phyloP scores from a whole-genome alignment of 2,888 invertebrate genomes.

The Carpatolechia fugitivella region DNA sequence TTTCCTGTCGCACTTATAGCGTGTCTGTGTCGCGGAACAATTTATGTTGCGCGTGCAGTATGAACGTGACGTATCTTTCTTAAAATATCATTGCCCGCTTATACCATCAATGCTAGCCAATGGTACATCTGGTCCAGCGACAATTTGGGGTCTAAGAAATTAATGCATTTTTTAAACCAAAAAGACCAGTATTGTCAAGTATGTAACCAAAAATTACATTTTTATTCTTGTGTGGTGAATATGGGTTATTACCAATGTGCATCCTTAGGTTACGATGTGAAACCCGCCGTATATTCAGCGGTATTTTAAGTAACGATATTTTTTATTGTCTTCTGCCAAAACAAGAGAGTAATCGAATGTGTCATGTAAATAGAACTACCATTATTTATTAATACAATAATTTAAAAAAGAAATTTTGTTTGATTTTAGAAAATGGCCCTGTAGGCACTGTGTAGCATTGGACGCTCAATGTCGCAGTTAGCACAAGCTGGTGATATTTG shows the following conservation, averaged over 20 bases:
- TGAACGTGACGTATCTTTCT: too few relatives aligned
- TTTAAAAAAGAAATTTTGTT: conserved; percentile 65
- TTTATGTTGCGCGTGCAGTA: too few relatives aligned
- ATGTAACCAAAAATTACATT: conserved; percentile 60
- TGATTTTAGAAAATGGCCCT: background rate
- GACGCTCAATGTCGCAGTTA: too few relatives aligned
- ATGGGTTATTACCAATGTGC: conserved; percentile 60
- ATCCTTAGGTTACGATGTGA: conserved; percentile 32
- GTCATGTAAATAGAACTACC: conserved; percentile 80
- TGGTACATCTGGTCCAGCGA: too few relatives aligned
- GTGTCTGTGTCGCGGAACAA: too few relatives aligned
- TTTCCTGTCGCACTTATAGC: too few relatives aligned
- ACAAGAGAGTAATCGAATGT: conserved; percentile 77
- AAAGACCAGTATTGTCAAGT: conserved; percentile 71
- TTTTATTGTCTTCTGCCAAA: conserved; percentile 78
- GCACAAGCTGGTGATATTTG: too few relatives aligned
- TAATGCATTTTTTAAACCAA: conserved; percentile 47
- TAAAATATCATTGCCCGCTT: too few relatives aligned
- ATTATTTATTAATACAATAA: conserved; percentile 80
- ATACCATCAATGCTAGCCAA: too few relatives aligned
- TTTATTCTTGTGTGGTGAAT: conserved; percentile 39
- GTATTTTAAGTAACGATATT: conserved; percentile 63
- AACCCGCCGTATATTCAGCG: conserved; percentile 22
- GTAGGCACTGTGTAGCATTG: too few relatives aligned
- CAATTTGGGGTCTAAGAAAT: background rate